Base-by-base conservation (phyloP, 2,113 vertebrate genomes). In the Myotis lucifugus region DNA sequence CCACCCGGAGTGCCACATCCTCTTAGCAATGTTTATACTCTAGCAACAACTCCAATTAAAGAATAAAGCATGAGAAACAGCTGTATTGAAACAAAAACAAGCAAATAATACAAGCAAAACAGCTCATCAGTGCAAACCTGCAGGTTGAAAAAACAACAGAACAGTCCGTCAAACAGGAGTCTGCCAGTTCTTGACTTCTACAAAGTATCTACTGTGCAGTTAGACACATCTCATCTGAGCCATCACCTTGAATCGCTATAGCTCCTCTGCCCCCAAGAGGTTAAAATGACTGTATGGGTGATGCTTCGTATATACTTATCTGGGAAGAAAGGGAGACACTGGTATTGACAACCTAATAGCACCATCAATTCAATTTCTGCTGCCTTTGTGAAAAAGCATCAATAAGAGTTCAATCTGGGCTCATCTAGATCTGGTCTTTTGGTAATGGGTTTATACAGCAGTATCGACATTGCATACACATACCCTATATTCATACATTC, bases 361-460 rank as follows among this genome's bases (percentile, higher is more conserved):
- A 90, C 85, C 93, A 94, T 97, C 97, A 96, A 96, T 96, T 96
- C 92, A 70, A 94, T 96, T 97, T 97, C 95, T 97, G 93, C 92
- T 96, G 95, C 88, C 86, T 95, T 96, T 85, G 56, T 96, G 82
- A 91, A 96, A 97, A 95, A 97, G 85, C 82, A 94, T 97, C 97
- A 91, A 91, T 97, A 92, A 61, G 73, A 88, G 95, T 95, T 97
- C 93, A 96, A 94, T 94, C 83, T 66, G 85, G 88, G 67, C 82
- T 95, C 85, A 79, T 95, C 69, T 76, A 85, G 88, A 91, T 74
- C 83, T 93, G 88, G 83, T 86, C 94, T 85, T 97, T 84, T 88
- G 91, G 95, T 97, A 92, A 97, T 97, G 94, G 94, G 82, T 91
- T 95, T 97, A 97, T 34, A 54, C 21, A 90, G 92, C 56, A 56